Evolutionary conservation across 2,888 invertebrate genomes (phyloP).

Genomic region (Gymnoscelis rufifasciata): DNA sequence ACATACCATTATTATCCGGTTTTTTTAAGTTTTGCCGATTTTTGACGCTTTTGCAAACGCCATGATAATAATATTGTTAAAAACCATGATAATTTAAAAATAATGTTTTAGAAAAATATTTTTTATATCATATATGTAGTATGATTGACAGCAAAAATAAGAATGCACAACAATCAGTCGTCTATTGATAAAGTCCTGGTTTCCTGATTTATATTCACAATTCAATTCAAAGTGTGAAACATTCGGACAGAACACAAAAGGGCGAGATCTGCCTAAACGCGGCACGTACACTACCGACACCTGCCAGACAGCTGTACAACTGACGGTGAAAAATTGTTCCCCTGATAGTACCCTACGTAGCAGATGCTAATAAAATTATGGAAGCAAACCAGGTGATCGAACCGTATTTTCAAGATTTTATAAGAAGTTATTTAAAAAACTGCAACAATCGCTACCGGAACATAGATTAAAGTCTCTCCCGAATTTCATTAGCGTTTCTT

Average conservation of each 20-base stretch:
- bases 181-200: no score
- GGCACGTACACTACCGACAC: constrained; percentile 59
- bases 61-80: no score
- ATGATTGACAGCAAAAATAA: no score
- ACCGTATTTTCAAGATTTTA: constrained; percentile 1
- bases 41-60: no score
- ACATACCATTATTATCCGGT: no score
- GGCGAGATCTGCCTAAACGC: constrained; percentile 48
- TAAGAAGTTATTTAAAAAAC: background rate
- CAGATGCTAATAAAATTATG: constrained; percentile 52
- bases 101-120: no score
- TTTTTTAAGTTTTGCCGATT: no score
- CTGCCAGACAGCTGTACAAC: constrained; percentile 69
- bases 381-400: constrained; percentile 18
- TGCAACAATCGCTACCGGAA: background rate
- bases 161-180: no score
- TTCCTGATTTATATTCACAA: no score
- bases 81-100: no score
- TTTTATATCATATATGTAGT: no score
- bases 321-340: constrained; percentile 60
- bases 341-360: constrained; percentile 44
- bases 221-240: background rate
- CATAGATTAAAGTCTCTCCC: background rate
- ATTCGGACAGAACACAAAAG: constrained; percentile 28
- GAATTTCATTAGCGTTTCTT: constrained; percentile 15